Evolutionary conservation across 2,888 invertebrate genomes (phyloP).

Genomic region (Drosophila cognata): DNA sequence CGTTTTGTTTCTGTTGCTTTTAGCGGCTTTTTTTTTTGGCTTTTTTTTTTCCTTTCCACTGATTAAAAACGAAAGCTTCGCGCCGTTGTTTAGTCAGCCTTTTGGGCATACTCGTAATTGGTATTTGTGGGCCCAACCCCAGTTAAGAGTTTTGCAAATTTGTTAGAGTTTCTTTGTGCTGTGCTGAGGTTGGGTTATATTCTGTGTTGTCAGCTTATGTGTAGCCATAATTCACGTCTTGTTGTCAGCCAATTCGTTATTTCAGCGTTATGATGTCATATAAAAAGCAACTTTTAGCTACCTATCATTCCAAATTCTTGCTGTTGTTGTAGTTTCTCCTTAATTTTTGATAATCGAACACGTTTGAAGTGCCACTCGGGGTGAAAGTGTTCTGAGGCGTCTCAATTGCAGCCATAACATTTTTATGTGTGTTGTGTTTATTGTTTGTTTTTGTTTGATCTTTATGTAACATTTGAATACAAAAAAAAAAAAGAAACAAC

Average conservation of each 20-base stretch:
- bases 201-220: constrained; percentile 29
- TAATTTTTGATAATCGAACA: constrained; percentile 40
- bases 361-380: constrained; percentile 26
- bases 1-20: constrained; percentile 21
- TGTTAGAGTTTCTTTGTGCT: constrained; percentile 34
- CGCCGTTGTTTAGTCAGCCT: constrained; percentile 40
- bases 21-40: neutral
- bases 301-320: constrained; percentile 1
- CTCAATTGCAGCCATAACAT: constrained; percentile 1
- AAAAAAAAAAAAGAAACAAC: constrained; percentile 8
- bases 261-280: constrained; percentile 70
- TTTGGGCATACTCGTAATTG: constrained; percentile 28
- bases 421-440: neutral
- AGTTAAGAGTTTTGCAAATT: constrained; percentile 42
- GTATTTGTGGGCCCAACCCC: constrained; percentile 65
- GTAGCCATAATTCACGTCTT: constrained; percentile 74
- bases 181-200: constrained; percentile 11
- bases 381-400: constrained; percentile 34
- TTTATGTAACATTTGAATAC: constrained; percentile 43
- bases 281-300: constrained; percentile 31
- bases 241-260: constrained; percentile 57
- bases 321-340: constrained; percentile 13
- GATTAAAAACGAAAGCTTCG: constrained; percentile 75
- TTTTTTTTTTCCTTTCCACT: constrained; percentile 32
- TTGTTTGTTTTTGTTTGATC: neutral